Base-by-base conservation (phyloP, 2,797 vertebrate species). In the Sphenodon punctatus region DNA sequence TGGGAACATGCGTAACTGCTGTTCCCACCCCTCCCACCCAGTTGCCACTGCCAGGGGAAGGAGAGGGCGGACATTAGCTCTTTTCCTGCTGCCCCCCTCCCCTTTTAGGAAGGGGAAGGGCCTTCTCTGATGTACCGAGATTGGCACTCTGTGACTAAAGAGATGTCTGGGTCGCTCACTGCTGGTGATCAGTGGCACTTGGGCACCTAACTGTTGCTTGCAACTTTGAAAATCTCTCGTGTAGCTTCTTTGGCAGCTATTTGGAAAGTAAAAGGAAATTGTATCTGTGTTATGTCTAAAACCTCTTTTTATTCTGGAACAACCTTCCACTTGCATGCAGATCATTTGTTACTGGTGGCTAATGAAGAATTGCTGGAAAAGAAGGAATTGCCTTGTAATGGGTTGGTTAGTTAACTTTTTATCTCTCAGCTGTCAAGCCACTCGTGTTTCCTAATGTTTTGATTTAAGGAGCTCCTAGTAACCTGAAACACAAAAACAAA, bases 21-120 rank as follows among this genome's bases (percentile, higher is more conserved):
- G n/a, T n/a, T n/a, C n/a, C n/a, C n/a, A n/a, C n/a, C n/a, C n/a
- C n/a, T n/a, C n/a, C n/a, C n/a, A n/a, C n/a, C n/a, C n/a, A n/a
- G n/a, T 48, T 0, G 1, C 38, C 9, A 43, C n/a, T 34, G 41
- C 8, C 11, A 4, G 12, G 45, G 14, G 41, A 36, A 0, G 0
- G 11, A 39, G 39, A 27, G 23, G n/a, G n/a, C n/a, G n/a, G n/a
- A n/a, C n/a, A n/a, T n/a, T n/a, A n/a, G n/a, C n/a, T n/a, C n/a
- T n/a, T n/a, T n/a, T n/a, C n/a, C n/a, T n/a, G n/a, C n/a, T n/a
- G n/a, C n/a, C n/a, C n/a, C n/a, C n/a, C n/a, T n/a, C n/a, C n/a
- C n/a, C n/a, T n/a, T n/a, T n/a, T n/a, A n/a, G n/a, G n/a, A n/a
- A n/a, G n/a, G n/a, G n/a, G n/a, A n/a, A n/a, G n/a, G n/a, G n/a